Evolutionary conservation across 2,113 vertebrate species (phyloP).

Genomic region (Aegotheles bennettii): DNA sequence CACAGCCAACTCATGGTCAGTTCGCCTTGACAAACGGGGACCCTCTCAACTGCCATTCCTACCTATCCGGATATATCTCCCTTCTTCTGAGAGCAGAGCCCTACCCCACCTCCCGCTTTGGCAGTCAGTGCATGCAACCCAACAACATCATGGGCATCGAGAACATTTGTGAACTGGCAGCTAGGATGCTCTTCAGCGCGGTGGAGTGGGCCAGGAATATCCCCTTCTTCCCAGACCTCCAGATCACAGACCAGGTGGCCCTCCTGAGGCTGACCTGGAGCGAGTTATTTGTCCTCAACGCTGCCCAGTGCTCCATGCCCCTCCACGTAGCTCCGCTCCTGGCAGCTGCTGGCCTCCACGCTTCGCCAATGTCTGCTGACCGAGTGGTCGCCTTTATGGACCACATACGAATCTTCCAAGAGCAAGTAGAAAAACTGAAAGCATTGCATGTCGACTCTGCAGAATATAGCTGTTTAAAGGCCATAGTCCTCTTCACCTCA

Average conservation of each 20-base stretch:
- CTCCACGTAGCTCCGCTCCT: slow-evolving; percentile 97
- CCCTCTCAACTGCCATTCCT: slow-evolving; percentile 99
- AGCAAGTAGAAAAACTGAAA: slow-evolving; percentile 99
- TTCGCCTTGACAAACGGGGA: slow-evolving; percentile 99
- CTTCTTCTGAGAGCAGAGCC: slow-evolving; percentile 97
- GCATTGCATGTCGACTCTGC: slow-evolving; percentile 98
- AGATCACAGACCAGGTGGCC: slow-evolving; percentile 99
- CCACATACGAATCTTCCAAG: slow-evolving; percentile 99
- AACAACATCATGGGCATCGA: slow-evolving; percentile 99
- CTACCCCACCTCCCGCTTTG: slow-evolving; percentile 98
- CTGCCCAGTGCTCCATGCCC: slow-evolving; percentile 98
- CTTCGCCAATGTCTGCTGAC: slow-evolving; percentile 98
- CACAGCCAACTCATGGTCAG: slow-evolving; percentile 98
- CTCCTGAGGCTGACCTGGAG: slow-evolving; percentile 98
- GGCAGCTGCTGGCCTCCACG: slow-evolving; percentile 96
- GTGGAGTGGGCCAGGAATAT: slow-evolving; percentile 99
- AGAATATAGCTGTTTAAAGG: slow-evolving; percentile 99
- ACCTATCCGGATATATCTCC: slow-evolving; percentile 99
- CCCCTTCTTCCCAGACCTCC: slow-evolving; percentile 98
- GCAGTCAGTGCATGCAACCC: slow-evolving; percentile 99
- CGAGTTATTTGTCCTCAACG: slow-evolving; percentile 98
- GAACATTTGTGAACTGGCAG: slow-evolving; percentile 99
- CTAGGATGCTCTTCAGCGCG: slow-evolving; percentile 98
- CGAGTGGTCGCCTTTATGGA: slow-evolving; percentile 99
- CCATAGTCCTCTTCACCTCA: slow-evolving; percentile 99